These are phyloP conservation scores for Patiria miniata DNA, from an alignment of 35 echinoderm and acorn worm species.

Conservation along the genomic window DNA sequence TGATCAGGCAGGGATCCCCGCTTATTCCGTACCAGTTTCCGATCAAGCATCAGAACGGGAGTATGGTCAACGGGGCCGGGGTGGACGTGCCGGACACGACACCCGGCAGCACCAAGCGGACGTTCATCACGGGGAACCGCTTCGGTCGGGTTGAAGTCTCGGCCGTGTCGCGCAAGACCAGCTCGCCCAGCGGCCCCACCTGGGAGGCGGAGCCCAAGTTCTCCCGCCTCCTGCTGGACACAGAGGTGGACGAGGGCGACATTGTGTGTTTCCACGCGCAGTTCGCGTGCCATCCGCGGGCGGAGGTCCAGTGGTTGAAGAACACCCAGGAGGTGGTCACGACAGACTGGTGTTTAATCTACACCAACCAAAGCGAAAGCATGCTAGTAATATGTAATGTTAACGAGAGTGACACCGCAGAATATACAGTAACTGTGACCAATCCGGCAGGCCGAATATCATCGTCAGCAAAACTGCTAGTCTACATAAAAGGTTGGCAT, in stretches of 20 bases:
- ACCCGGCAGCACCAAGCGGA: conserved; percentile 39
- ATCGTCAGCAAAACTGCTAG: conserved; percentile 60
- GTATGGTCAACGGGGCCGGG: not conserved
- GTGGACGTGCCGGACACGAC: conserved; percentile 64
- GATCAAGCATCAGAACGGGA: not conserved
- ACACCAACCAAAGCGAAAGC: conserved; percentile 57
- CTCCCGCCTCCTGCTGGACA: conserved; percentile 74
- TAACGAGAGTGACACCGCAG: conserved; percentile 57
- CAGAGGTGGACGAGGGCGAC: conserved; percentile 86
- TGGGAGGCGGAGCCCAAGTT: conserved; percentile 76
- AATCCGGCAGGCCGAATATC: conserved; percentile 66
- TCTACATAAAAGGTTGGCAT: conserved; percentile 78
- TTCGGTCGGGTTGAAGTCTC: conserved; percentile 71
- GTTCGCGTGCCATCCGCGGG: conserved; percentile 74
- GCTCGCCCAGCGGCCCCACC: not conserved
- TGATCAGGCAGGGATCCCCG: not conserved
- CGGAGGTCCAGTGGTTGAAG: conserved; percentile 86
- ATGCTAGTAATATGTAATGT: conserved; percentile 91
- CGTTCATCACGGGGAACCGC: conserved; percentile 55
- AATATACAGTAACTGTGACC: conserved; percentile 68
- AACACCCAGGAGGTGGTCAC: conserved; percentile 50
- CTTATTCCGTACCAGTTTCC: conserved; percentile 5
- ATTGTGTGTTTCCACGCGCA: conserved; percentile 85
- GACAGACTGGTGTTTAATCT: conserved; percentile 70
- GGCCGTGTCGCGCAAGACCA: conserved; percentile 59